These are phyloP conservation scores for Carapus acus DNA, from an alignment of 2,797 vertebrate genomes.

Conservation along the genomic window DNA sequence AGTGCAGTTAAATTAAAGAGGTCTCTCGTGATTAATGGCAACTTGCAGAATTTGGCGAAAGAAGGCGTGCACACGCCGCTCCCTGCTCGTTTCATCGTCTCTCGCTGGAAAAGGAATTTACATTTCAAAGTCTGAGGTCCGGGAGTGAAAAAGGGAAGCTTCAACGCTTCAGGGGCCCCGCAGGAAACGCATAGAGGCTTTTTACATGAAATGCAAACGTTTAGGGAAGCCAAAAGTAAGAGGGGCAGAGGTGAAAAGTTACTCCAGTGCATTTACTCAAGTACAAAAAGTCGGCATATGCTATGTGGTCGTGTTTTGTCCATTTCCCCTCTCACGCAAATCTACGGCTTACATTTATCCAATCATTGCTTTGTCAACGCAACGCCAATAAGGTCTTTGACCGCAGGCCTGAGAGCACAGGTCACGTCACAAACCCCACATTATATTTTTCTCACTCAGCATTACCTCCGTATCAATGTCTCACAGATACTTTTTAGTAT, in stretches of 20 bases:
- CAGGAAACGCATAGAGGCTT: constrained; percentile 19
- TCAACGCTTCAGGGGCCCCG: constrained; percentile 13
- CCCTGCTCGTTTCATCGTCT: constrained; percentile 27
- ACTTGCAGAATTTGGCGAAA: constrained; percentile 18
- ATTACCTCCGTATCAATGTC: too few relatives aligned
- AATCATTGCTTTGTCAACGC: too few relatives aligned
- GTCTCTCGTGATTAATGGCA: constrained; percentile 52
- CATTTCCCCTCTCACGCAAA: too few relatives aligned
- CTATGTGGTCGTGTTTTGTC: too few relatives aligned
- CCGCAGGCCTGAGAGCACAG: background rate
- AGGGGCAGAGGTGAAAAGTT: too few relatives aligned
- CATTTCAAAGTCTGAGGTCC: constrained; percentile 36
- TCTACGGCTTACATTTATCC: too few relatives aligned
- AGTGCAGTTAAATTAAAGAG: constrained; percentile 49
- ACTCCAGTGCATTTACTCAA: too few relatives aligned
- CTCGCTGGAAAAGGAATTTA: constrained; percentile 36
- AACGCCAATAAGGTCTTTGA: too few relatives aligned
- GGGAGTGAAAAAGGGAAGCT: constrained; percentile 9
- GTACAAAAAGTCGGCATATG: too few relatives aligned
- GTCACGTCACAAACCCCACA: too few relatives aligned
- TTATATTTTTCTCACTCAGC: too few relatives aligned
- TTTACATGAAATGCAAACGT: constrained; percentile 14
- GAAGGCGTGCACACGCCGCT: background rate
- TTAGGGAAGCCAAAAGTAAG: background rate
- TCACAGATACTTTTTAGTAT: too few relatives aligned